phyloP scores from a whole-genome alignment of 2,113 vertebrate genomes.

The Rousettus leschenaultii region DNA sequence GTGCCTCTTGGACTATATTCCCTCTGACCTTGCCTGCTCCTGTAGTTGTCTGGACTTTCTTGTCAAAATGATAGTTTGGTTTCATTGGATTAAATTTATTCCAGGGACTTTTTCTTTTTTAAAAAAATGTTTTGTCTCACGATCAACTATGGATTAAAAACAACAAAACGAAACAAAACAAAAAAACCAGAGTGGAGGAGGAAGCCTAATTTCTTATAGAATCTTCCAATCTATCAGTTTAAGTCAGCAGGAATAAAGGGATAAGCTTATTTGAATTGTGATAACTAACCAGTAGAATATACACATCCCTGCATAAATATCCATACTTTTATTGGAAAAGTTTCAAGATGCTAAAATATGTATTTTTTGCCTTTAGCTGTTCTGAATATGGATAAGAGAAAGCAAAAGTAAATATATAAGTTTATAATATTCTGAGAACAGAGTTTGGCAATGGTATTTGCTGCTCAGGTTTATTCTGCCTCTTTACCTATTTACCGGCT shows the following conservation, averaged over 20 bases:
- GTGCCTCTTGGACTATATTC: not conserved
- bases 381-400: not conserved
- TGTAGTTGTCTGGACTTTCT: not conserved
- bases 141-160: not conserved
- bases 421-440: not conserved
- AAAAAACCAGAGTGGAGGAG: not conserved
- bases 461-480: not conserved
- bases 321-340: not conserved
- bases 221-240: not conserved
- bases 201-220: not conserved
- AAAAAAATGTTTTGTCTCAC: not conserved
- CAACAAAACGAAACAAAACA: too few species aligned
- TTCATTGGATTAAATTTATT: not conserved
- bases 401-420: not conserved
- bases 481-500: not conserved
- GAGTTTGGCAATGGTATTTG: not conserved
- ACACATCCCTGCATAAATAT: not conserved
- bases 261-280: not conserved
- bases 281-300: not conserved
- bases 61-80: not conserved
- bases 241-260: not conserved
- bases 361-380: not conserved
- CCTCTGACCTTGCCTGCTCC: not conserved
- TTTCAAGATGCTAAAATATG: not conserved
- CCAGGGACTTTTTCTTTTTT: not conserved